Base-by-base conservation (phyloP, 2,888 invertebrate genomes). In the Odontocerum albicorne region DNA sequence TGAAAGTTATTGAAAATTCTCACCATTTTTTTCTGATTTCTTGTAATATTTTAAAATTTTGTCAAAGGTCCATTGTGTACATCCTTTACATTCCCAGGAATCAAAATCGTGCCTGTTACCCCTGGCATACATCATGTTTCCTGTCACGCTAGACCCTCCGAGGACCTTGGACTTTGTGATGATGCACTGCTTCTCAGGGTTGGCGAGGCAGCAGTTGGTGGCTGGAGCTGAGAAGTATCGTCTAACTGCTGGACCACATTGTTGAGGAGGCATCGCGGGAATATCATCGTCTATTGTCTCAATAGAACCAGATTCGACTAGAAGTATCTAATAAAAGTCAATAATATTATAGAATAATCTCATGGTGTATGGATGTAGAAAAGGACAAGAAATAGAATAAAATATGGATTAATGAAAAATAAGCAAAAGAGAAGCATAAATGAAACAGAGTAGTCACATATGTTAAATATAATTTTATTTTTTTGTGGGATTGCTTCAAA, bases 61-160 rank as follows among this genome's bases (percentile, higher is more conserved):
- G 17, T 72, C 74, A 55, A 67, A 77, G 61, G 74, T 75, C 77
- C 77, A 77, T 2, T 74, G 74, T 0, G 73, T 57, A 1, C 68
- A 67, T 1, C 70, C 74, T 1, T 66, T 63, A 16, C 55, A 68
- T 46, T 73, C 71, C 77, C 77, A 77, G 1, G 68, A 71, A 51
- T 77, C 76, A 44, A 75, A 77, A 60, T 77, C 77, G 10, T 66
- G 67, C 59, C 73, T 75, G 13, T 71, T 69, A 0, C 77, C 77
- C 59, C 77, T 66, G 1, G 73, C 73, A 60, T 77, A 77, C 65
- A 77, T 77, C 76, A 77, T 76, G 51, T 76, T 74, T 20, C 73
- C 74, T 4, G 67, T 71, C 2, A 76, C 77, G 21, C 74, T 74
- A 36, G 77, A 76, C 0, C 77, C 77, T 3, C 77, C 77, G 0